Conservation (phyloP, 2,113 vertebrate genomes). For the Oxyura jamaicensis region DNA sequence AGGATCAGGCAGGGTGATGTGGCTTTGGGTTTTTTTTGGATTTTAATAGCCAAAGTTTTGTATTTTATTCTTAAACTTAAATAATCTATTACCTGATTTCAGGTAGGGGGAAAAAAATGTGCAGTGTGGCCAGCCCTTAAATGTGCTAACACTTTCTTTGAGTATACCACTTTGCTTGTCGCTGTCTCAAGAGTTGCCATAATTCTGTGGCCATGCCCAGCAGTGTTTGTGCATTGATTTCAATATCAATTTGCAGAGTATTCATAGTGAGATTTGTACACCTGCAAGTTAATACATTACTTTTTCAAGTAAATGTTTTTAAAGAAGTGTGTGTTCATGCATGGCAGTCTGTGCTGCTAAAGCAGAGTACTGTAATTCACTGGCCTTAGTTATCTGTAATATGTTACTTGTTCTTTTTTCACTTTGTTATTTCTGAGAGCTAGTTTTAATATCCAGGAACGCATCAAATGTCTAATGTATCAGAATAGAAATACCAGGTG, state of each 20-base stretch:
- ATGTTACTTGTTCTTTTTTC: neutral
- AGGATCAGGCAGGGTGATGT: neutral
- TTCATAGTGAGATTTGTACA: neutral
- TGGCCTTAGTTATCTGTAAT: neutral
- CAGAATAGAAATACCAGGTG: neutral
- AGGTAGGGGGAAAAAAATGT: neutral
- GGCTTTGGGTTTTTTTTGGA: neutral
- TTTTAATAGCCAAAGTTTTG: neutral
- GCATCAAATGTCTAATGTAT: neutral
- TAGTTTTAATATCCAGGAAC: neutral
- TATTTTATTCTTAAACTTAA: neutral
- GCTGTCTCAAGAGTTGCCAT: neutral
- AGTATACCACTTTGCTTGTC: neutral
- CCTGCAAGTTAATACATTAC: neutral
- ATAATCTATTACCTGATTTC: neutral
- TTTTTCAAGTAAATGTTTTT: neutral
- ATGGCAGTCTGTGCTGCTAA: neutral
- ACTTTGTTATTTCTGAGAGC: neutral
- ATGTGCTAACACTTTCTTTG: neutral
- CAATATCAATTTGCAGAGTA: neutral
- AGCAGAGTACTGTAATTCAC: neutral
- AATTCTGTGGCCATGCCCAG: neutral
- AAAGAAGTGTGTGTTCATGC: neutral
- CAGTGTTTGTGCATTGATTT: neutral
- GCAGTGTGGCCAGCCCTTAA: neutral